Evolutionary conservation across 2,113 vertebrate genomes (phyloP).

Genomic region (Dolichotis patagonum): DNA sequence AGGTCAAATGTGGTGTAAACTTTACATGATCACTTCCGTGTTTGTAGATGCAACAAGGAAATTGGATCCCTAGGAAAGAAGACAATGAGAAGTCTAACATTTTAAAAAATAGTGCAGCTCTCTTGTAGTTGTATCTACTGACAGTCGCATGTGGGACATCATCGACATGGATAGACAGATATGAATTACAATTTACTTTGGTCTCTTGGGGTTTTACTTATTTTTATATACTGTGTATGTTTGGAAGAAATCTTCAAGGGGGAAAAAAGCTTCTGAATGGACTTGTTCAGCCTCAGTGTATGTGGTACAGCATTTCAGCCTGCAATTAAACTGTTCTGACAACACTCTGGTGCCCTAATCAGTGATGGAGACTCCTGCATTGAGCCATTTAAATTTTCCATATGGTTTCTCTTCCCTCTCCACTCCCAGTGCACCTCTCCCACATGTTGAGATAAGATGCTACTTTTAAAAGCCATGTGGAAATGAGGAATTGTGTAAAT

Average conservation of each 20-base stretch:
- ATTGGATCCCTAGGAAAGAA: background rate
- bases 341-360: background rate
- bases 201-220: background rate
- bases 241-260: background rate
- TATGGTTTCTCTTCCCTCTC: background rate
- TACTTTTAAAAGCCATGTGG: background rate
- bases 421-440: background rate
- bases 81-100: background rate
- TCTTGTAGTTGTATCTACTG: background rate
- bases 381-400: background rate
- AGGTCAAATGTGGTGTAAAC: slow-evolving; percentile 54
- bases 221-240: background rate
- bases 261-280: background rate
- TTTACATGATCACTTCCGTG: slow-evolving; percentile 6
- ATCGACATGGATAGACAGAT: background rate
- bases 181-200: background rate
- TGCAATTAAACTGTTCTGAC: background rate
- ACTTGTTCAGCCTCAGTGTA: background rate
- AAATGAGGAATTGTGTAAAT: background rate
- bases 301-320: background rate
- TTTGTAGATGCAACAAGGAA: slow-evolving; percentile 43
- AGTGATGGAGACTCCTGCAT: background rate
- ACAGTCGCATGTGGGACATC: background rate
- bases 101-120: background rate
- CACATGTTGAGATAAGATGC: background rate